Conservation (phyloP, 2,797 vertebrate species). For the Platyrinchus mystaceus region DNA sequence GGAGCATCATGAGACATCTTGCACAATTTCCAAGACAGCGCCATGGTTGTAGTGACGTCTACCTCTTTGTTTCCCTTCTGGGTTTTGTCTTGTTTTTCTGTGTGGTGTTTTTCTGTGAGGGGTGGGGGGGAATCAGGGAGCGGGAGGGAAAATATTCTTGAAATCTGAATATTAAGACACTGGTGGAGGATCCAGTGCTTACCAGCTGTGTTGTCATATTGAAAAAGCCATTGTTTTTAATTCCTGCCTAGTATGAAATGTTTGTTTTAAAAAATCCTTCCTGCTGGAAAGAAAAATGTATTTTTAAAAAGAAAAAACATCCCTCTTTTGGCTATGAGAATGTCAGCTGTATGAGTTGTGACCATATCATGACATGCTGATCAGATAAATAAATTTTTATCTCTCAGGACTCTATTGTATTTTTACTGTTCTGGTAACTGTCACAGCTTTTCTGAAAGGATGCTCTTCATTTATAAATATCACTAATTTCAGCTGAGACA, state of each 20-base stretch:
- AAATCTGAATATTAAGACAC: neutral
- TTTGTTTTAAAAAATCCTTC: conserved; percentile 68
- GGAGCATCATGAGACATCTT: neutral
- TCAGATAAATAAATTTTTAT: conserved; percentile 76
- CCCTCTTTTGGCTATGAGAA: conserved; percentile 55
- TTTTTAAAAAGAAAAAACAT: conserved; percentile 70
- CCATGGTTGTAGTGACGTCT: conserved; percentile 33
- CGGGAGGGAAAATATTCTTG: neutral
- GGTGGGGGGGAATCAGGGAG: neutral
- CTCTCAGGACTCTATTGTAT: conserved; percentile 69
- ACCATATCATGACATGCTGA: conserved; percentile 75
- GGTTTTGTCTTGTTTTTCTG: conserved; percentile 12
- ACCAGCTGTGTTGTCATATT: conserved; percentile 57
- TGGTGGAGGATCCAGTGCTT: conserved; percentile 54
- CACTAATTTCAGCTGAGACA: conserved; percentile 54
- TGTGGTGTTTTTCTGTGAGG: conserved; percentile 10
- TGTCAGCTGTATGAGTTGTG: conserved; percentile 73
- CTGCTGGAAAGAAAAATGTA: conserved; percentile 67
- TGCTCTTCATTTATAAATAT: conserved; percentile 45
- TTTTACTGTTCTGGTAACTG: neutral
- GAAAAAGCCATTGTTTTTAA: conserved; percentile 73
- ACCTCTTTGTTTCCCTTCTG: conserved; percentile 60
- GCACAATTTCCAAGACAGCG: conserved; percentile 5
- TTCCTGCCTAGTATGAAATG: conserved; percentile 64
- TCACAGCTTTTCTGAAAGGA: neutral